Percentiles rank a stretch among this genome's conserved stretches.
These are phyloP conservation scores for Sinocyclocheilus anshuiensis DNA, from an alignment of 2,113 vertebrate genomes.

Conservation along the genomic window DNA sequence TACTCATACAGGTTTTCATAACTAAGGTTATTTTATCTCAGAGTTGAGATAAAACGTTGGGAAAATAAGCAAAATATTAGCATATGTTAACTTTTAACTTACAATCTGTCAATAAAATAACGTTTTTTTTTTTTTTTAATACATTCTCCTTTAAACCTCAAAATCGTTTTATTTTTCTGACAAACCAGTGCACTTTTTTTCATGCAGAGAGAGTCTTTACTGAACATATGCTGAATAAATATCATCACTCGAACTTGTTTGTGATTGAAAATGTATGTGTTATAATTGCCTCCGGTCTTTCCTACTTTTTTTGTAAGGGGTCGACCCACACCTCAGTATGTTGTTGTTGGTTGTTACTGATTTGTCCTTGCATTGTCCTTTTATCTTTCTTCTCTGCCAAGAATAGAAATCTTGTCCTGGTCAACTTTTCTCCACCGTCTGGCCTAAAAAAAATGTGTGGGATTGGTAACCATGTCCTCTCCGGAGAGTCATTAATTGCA, in stretches of 20 bases:
- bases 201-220: background rate
- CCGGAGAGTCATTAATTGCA: conserved; percentile 67
- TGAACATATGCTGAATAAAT: background rate
- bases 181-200: background rate
- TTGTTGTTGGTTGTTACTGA: background rate
- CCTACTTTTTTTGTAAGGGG: background rate
- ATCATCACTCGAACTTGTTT: background rate
- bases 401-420: conserved; percentile 28
- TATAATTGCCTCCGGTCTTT: conserved; percentile 2
- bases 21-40: background rate
- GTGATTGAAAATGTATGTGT: background rate
- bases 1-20: background rate
- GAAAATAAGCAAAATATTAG: background rate
- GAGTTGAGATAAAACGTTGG: background rate
- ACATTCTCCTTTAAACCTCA: background rate
- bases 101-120: background rate
- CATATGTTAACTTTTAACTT: background rate
- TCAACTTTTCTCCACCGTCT: conserved; percentile 34
- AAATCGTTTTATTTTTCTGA: background rate
- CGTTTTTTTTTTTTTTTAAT: background rate
- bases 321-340: background rate
- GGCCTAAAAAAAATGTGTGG: conserved; percentile 50
- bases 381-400: conserved; percentile 7
- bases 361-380: conserved; percentile 35
- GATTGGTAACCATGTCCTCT: conserved; percentile 59